Conservation (phyloP, 35 echinoderm and acorn worm genomes). For the Ophioderma brevispina region DNA sequence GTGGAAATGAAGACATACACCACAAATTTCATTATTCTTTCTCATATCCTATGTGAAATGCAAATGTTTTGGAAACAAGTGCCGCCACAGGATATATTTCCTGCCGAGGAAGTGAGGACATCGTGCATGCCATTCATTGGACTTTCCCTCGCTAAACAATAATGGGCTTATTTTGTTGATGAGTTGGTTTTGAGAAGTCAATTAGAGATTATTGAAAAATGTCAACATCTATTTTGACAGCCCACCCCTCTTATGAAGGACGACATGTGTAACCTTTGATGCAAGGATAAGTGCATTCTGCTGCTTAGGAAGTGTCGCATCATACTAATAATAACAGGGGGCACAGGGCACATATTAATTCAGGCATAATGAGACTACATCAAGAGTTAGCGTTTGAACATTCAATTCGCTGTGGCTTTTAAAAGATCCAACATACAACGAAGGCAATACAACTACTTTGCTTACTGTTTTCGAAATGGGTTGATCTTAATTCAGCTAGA, state of each 20-base stretch:
- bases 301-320: neutral
- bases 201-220: conserved; percentile 3
- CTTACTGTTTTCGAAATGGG: too few relatives aligned
- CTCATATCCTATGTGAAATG: neutral
- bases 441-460: too few relatives aligned
- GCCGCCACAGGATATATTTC: neutral
- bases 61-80: neutral
- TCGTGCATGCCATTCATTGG: neutral
- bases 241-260: neutral
- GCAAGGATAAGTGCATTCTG: neutral
- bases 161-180: neutral
- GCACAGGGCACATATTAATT: too few relatives aligned
- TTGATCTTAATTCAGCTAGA: too few relatives aligned
- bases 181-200: conserved; percentile 4
- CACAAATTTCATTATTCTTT: neutral
- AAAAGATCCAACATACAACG: too few relatives aligned
- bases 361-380: too few relatives aligned
- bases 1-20: conserved; percentile 6
- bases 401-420: too few relatives aligned
- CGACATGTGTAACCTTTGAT: conserved; percentile 1
- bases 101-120: neutral
- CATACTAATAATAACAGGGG: neutral
- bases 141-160: neutral
- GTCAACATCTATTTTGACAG: neutral
- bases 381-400: too few relatives aligned